These are phyloP conservation scores for Anolis apletophallus DNA, from an alignment of 2,797 vertebrate genomes.

Conservation along the genomic window DNA sequence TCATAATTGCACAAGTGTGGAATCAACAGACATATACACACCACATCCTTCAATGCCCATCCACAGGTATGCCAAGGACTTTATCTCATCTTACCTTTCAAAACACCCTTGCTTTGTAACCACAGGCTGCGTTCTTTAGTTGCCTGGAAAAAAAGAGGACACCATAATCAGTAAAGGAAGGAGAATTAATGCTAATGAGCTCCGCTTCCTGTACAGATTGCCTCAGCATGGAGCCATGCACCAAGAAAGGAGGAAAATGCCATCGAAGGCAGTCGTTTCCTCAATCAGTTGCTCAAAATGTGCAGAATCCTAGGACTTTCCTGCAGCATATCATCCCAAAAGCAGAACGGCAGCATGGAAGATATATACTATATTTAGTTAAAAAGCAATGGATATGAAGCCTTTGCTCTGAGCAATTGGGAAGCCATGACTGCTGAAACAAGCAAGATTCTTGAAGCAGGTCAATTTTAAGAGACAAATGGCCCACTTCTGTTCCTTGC, in stretches of 20 bases:
- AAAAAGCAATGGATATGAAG: too few species aligned
- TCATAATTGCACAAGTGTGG: too few species aligned
- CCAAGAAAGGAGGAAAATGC: constrained; percentile 52
- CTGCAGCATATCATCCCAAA: constrained; percentile 57
- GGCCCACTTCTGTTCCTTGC: too few species aligned
- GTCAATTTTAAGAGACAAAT: too few species aligned
- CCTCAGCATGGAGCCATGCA: constrained; percentile 50
- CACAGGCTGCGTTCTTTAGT: constrained; percentile 36
- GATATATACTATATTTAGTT: too few species aligned
- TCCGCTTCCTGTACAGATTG: constrained; percentile 59
- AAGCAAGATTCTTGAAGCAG: too few species aligned
- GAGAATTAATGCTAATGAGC: constrained; percentile 53
- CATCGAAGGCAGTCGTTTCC: constrained; percentile 53
- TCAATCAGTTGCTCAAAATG: constrained; percentile 40
- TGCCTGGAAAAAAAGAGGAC: constrained; percentile 56
- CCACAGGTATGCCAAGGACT: too few species aligned
- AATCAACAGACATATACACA: too few species aligned
- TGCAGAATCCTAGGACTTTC: constrained; percentile 49
- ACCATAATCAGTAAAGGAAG: constrained; percentile 60
- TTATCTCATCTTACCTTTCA: constrained; percentile 42
- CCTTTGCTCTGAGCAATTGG: too few species aligned
- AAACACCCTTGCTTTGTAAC: constrained; percentile 50
- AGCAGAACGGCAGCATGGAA: constrained; percentile 21
- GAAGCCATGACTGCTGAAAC: too few species aligned
- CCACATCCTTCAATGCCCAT: too few species aligned